These are phyloP conservation scores for Larimichthys crocea DNA, from an alignment of 2,113 vertebrate species.

Conservation along the genomic window DNA sequence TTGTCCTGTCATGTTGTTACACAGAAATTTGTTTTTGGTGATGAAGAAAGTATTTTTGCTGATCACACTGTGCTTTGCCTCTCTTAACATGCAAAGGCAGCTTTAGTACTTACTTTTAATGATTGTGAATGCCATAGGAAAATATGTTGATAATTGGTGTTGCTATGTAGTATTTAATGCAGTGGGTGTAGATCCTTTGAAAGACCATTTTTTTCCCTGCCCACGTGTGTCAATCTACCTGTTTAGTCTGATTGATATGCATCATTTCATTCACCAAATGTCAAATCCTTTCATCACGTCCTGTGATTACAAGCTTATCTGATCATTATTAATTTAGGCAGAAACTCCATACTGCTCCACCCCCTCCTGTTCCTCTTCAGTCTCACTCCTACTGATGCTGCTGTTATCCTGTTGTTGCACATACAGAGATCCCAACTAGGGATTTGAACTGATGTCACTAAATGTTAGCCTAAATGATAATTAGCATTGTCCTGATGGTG, in stretches of 20 bases:
- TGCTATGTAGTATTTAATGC: neutral
- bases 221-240: neutral
- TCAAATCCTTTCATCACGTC: constrained; percentile 39
- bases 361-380: neutral
- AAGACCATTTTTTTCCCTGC: neutral
- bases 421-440: constrained; percentile 10
- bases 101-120: neutral
- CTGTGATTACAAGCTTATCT: constrained; percentile 38
- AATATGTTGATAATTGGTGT: neutral
- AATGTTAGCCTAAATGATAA: constrained; percentile 68
- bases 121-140: neutral
- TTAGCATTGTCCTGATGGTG: constrained; percentile 45
- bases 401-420: neutral
- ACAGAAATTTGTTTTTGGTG: too few relatives aligned
- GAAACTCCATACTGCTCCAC: neutral
- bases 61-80: too few relatives aligned
- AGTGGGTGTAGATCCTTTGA: neutral
- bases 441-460: constrained; percentile 42
- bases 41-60: too few relatives aligned
- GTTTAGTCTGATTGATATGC: constrained; percentile 16
- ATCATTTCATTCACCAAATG: constrained; percentile 10
- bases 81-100: too few relatives aligned
- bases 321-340: constrained; percentile 50
- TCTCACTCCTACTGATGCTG: neutral
- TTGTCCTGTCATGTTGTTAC: too few relatives aligned